Base-by-base conservation (phyloP, 1,140 invertebrate genomes). In the Drosophila bifasciata region DNA sequence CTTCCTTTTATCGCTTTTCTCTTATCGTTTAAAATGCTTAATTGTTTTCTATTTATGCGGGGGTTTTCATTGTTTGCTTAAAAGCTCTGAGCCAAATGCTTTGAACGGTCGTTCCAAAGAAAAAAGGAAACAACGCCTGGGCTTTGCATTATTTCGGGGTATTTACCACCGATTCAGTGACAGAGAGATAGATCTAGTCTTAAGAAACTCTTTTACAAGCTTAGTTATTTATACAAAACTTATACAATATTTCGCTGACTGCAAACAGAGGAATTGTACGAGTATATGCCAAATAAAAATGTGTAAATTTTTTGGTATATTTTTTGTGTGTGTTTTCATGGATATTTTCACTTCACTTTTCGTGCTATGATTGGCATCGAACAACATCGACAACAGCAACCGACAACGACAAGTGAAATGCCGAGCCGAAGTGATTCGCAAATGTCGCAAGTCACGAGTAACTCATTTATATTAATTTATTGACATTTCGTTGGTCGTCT, bases 401-500 rank as follows among this genome's bases (percentile, higher is more conserved):
- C 39, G 61, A 49, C n/a, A 46, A 45, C 5, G 50, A 45, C 41
- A 50, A 44, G 32, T 43, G 55, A 60, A 59, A 51, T 55, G 28
- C 48, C 51, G 46, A 25, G 17, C 43, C 56, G 28, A 15, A 69
- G 51, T 60, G 58, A 79, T 44, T 45, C 39, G 45, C 6, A 41
- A 45, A 39, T 43, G 62, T 36, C 45, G 46, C 48, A 40, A 79
- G 80, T 84, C 80, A 84, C 80, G 80, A 84, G 80, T 81, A 73
- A 76, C 73, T 86, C 81, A 81, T 81, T 85, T 86, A 81, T 81
- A 86, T 86, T 86, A 86, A 86, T 85, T 85, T 86, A 85, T 85
- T 85, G 81, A 74, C 83, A 77, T 81, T 85, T 76, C 45, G 62
- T 61, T 77, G 56, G 46, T 46, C n/a, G n/a, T 83, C 60, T 75